phyloP scores from a whole-genome alignment of 2,113 vertebrate genomes.

The Stegostoma tigrinum region DNA sequence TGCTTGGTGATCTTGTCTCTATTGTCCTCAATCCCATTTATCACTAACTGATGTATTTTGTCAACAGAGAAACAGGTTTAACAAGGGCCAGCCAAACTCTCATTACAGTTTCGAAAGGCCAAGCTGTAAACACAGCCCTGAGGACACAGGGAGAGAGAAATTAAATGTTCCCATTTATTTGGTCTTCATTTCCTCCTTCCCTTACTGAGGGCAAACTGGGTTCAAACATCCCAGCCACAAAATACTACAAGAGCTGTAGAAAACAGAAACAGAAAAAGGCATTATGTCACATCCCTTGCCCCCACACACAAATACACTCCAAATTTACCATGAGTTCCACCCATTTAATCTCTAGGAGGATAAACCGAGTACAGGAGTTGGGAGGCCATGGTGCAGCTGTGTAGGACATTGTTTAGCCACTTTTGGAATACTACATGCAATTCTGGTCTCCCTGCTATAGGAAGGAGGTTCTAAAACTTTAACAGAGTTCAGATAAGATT shows the following conservation, averaged over 20 bases:
- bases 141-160: not conserved
- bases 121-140: not conserved
- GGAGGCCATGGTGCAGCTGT: too few relatives aligned
- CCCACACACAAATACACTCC: not conserved
- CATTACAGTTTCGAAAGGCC: conserved; percentile 6
- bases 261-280: not conserved
- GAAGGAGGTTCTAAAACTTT: too few relatives aligned
- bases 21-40: conserved; percentile 31
- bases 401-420: too few relatives aligned
- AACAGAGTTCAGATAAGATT: too few relatives aligned
- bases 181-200: not conserved
- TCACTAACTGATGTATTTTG: not conserved
- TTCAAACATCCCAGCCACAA: not conserved
- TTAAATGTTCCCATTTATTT: not conserved
- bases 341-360: not conserved
- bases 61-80: conserved; percentile 34
- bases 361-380: not conserved
- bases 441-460: too few relatives aligned
- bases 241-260: not conserved
- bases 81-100: conserved; percentile 15
- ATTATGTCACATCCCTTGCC: not conserved
- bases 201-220: not conserved
- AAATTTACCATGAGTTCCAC: not conserved
- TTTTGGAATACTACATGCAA: too few relatives aligned
- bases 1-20: not conserved